These are phyloP conservation scores for Brachionus angularis DNA, from an alignment of 1,140 invertebrate genomes.

Conservation along the genomic window DNA sequence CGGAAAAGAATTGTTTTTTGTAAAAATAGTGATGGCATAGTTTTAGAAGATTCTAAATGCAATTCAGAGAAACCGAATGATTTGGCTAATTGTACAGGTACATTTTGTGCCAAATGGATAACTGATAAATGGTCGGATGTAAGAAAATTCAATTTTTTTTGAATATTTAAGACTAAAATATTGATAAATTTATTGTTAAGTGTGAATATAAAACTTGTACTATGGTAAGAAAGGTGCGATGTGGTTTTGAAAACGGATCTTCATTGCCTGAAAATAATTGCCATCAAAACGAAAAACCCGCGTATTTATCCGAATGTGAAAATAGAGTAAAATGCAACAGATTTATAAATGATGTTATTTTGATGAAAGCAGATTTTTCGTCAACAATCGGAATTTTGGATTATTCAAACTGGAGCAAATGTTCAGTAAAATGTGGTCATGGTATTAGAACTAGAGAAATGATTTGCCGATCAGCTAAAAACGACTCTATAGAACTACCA, in stretches of 20 bases:
- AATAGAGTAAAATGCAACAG: conserved; percentile 11
- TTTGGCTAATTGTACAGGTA: not conserved
- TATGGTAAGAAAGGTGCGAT: conserved; percentile 9
- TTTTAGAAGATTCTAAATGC: conserved; percentile 21
- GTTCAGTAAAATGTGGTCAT: conserved; percentile 33
- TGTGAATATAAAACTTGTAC: conserved; percentile 35
- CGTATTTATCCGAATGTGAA: conserved; percentile 4
- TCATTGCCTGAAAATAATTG: not conserved
- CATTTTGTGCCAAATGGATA: conserved; percentile 28
- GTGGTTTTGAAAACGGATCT: conserved; percentile 9
- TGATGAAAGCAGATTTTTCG: not conserved
- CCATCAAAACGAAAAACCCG: conserved; percentile 13
- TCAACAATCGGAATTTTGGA: not conserved
- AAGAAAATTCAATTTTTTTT: conserved; percentile 2
- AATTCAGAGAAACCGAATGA: not conserved
- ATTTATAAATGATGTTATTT: not conserved
- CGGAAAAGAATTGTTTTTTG: not conserved
- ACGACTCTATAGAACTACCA: conserved; percentile 1
- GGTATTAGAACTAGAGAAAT: conserved; percentile 1
- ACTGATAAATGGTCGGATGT: conserved; percentile 35
- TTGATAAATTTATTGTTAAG: conserved; percentile 4
- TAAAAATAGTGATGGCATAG: not conserved
- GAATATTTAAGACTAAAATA: too few species aligned
- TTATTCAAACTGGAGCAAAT: conserved; percentile 23
- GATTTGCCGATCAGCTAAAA: not conserved